These are phyloP conservation scores for Opisthocomus hoazin DNA, from an alignment of 2,113 vertebrate species.

Conservation along the genomic window DNA sequence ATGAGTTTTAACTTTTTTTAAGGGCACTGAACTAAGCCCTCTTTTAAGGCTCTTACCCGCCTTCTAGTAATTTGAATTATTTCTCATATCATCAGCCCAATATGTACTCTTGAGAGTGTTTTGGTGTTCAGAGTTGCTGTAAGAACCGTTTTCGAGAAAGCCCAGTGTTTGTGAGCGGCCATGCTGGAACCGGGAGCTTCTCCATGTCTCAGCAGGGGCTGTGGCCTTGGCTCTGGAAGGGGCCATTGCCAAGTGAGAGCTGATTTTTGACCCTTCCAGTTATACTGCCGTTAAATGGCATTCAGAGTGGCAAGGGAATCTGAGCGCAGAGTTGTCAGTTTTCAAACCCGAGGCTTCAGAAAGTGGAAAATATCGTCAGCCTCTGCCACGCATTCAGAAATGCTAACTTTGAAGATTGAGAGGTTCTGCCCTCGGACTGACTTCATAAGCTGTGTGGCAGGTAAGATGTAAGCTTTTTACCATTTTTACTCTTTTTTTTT, in stretches of 20 bases:
- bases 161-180: background rate
- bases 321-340: background rate
- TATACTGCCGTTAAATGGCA: background rate
- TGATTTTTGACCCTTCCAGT: background rate
- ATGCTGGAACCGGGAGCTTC: accelerated
- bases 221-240: background rate
- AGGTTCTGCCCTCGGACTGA: background rate
- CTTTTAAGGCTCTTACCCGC: background rate
- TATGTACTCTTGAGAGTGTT: background rate
- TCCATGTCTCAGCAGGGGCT: background rate
- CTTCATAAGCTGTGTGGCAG: background rate
- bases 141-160: background rate
- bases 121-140: background rate
- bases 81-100: background rate
- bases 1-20: background rate
- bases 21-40: background rate
- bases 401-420: background rate
- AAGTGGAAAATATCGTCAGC: background rate
- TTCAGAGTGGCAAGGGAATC: background rate
- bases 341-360: background rate
- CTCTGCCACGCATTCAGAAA: accelerated
- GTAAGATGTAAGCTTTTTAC: background rate
- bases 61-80: background rate
- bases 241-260: background rate
- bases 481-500: background rate